These are phyloP conservation scores for Gadopsis marmoratus DNA, from an alignment of 2,797 vertebrate species.

Conservation along the genomic window DNA sequence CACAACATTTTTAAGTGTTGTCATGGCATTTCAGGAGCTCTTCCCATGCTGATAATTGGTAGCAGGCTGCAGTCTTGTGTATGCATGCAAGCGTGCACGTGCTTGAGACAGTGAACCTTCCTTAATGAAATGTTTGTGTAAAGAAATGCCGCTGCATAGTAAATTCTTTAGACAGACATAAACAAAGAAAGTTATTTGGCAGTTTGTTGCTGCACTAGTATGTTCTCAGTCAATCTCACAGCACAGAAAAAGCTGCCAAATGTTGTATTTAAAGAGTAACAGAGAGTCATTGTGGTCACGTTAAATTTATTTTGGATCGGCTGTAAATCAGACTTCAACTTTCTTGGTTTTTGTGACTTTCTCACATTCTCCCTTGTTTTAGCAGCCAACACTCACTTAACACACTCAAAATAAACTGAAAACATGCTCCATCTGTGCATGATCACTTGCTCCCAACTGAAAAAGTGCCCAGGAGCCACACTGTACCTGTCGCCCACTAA, in stretches of 20 bases:
- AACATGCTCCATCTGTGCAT: constrained; percentile 45
- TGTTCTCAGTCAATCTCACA: background rate
- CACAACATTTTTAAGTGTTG: background rate
- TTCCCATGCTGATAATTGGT: background rate
- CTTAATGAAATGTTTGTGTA: background rate
- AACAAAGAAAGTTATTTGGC: background rate
- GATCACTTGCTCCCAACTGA: constrained; percentile 25
- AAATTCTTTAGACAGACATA: background rate
- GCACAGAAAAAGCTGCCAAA: background rate
- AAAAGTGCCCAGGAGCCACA: constrained; percentile 15
- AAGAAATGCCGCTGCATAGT: background rate
- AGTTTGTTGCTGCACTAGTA: background rate
- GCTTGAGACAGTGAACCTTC: background rate
- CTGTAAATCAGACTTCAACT: background rate
- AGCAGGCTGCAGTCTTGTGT: background rate
- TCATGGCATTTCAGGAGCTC: background rate
- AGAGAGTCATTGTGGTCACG: background rate
- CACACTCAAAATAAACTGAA: constrained; percentile 21
- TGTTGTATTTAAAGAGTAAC: background rate
- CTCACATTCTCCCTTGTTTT: constrained; percentile 6
- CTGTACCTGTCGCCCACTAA: constrained; percentile 21
- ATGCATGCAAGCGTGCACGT: background rate
- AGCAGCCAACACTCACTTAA: constrained; percentile 4
- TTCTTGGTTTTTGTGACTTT: constrained; percentile 1
- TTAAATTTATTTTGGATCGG: background rate